Evolutionary conservation across 2,888 invertebrate species (phyloP), one percentile per base, ranked within the genome.

Genomic region (Plagodis dolabraria): DNA sequence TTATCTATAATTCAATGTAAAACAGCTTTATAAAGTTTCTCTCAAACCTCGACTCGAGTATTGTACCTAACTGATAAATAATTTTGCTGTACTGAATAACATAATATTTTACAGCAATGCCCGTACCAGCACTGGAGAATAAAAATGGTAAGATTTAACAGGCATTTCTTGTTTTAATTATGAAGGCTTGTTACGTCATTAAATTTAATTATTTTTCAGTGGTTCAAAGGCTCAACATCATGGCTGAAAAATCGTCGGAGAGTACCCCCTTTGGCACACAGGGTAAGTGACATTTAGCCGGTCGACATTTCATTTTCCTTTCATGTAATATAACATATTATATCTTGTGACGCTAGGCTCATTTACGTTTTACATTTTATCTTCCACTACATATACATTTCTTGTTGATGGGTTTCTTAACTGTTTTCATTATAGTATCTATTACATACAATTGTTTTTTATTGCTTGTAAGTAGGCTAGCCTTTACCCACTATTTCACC

Each of bases 191-290:
- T 51, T 57, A 46, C 52, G 52, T 59, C 46, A 43, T 38, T 55
- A 59, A 50, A 49, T 54, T 64, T 57, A 63, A 53, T 53, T 60
- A 53, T 70, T 50, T 64, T 66, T 67, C 85, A 92, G 91, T 83
- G 76, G 87, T 92, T 57, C 91, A 91, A 70, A 85, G 90, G 73
- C 72, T 91, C 61, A 92, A 92, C 75, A 89, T 90, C 62, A 79
- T 90, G 70, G 87, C 86, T 50, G 91, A 89, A 61, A 86, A 83
- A 70, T 79, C 90, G 53, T 92, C 92, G 12, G 90, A 90, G 72
- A 89, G 83, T 64, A 90, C 92, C 33, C 87, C 88, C 51, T 92
- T 89, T 64, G 92, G 91, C 53, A 90, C 92, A 47, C 91, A 91
- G 80, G 92, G 92, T 91, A 80, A 69, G 81, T 75, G 51, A 46